phyloP scores from a whole-genome alignment of 2,113 vertebrate species.

The Megatriorchis doriae region DNA sequence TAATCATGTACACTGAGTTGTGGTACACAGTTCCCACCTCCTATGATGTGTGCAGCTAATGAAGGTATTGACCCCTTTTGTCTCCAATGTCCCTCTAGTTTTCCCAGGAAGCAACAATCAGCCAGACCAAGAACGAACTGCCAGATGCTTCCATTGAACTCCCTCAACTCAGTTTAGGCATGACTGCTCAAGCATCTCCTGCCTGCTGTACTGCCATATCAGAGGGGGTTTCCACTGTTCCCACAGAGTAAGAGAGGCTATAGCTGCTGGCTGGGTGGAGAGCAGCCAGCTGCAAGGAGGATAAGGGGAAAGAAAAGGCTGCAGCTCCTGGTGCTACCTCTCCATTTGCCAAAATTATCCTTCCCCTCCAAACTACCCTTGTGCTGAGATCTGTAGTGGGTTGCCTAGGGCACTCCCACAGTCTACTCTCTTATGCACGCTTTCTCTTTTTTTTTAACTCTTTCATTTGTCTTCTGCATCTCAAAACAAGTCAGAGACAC shows the following conservation, averaged over 20 bases:
- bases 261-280: neutral
- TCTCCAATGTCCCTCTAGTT: neutral
- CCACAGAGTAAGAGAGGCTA: neutral
- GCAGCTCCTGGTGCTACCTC: neutral
- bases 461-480: neutral
- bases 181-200: neutral
- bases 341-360: neutral
- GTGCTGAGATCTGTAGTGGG: neutral
- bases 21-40: neutral
- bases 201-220: neutral
- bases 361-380: fast-evolving
- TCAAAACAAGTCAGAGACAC: neutral
- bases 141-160: neutral
- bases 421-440: neutral
- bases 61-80: neutral
- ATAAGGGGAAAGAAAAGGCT: neutral
- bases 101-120: neutral
- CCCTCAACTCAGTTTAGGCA: neutral
- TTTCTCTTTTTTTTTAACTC: neutral
- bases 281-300: neutral
- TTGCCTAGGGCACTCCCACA: neutral
- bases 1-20: neutral
- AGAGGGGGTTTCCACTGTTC: neutral
- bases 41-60: neutral
- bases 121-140: neutral